Evolutionary conservation across 2,797 vertebrate species (phyloP), one percentile per base, ranked within the genome.

Genomic region (Pelobates cultripes): DNA sequence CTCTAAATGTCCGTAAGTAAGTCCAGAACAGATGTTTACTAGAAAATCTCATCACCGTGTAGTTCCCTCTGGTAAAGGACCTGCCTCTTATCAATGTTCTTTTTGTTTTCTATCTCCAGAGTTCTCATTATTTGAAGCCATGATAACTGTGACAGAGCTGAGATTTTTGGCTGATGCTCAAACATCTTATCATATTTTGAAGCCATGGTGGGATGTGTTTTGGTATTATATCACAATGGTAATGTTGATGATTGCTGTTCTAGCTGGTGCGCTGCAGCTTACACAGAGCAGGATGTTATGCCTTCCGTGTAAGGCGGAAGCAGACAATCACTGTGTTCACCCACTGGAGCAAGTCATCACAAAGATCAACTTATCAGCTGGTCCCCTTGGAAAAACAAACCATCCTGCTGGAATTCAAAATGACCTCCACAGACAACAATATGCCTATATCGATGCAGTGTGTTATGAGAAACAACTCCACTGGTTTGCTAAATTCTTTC

Each of bases 151-250:
- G 86, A 94, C 94, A 68, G 94, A 95, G 87, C 90, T 95, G 78
- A 93, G 91, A 87, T 93, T 89, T 85, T 88, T 95, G 88, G 93
- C 94, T 84, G 94, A 95, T n/a, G 90, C 92, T 45, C 93, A 94
- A 75, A 89, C 92, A 64, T 94, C 92, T n/a, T 94, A 93, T 70
- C 92, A 94, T 81, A 93, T 95, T 75, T 85, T 95, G 75, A 95
- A 94, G 79, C 94, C 94, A 6, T 95, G 94, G 94, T 95, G 94
- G 94, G 94, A 95, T 14, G 94, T 95, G 86, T 94, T 95, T 89
- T 94, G 93, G 92, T 94, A 95, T 90, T 94, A 95, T 81, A 91
- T 95, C 88, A 93, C 93, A 81, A 93, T 95, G 90, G 91, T 94
- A 88, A 95, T 94, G 94, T 89, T 95, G 87, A 86, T 95, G 86